Evolutionary conservation across 2,888 invertebrate species (phyloP), one percentile per base, ranked within the genome.

Genomic region (Aspidapion aeneum): DNA sequence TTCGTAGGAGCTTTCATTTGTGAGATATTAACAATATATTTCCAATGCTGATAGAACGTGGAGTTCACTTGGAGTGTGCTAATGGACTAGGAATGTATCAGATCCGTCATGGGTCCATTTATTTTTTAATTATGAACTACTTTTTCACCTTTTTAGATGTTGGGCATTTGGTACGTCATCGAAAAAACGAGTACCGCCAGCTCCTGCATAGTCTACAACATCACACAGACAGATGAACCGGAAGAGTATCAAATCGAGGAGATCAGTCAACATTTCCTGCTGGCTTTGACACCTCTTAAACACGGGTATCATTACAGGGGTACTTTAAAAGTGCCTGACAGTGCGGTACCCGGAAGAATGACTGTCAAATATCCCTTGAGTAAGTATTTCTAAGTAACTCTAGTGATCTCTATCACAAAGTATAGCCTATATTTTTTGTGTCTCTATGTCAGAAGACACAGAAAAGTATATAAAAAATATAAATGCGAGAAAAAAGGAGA

Each of bases 121-220:
- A 35, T 35, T 7, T 7, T 35, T 35, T n/a, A n/a, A n/a, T n/a
- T 35, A 12, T 35, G 3, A 35, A 35, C 12, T 7, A 35, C 35
- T 12, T 3, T 35, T 35, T 35, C n/a, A 12, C 12, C 12, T 22
- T 68, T 81, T 57, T 79, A 93, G 92, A 84, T 93, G 79, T 79
- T 92, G 63, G 93, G 93, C 0, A 79, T 88, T 17, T 93, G 93
- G 93, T 90, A 89, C 78, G 92, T 89, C 16, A 85, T 93, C 50
- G 90, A 92, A 79, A 93, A 93, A 79, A 92, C 92, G 1, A 89
- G 90, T 5, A 93, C 92, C 0, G 90, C 89, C 0, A 91, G 91
- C 61, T 85, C 86, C 71, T 93, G 93, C 78, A 85, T 93, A 72
- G 87, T 87, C 1, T 91, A 93, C 79, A 91, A 92, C 80, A 90